Conservation (phyloP, 2,888 invertebrate species). For the Euzophera pinguis region DNA sequence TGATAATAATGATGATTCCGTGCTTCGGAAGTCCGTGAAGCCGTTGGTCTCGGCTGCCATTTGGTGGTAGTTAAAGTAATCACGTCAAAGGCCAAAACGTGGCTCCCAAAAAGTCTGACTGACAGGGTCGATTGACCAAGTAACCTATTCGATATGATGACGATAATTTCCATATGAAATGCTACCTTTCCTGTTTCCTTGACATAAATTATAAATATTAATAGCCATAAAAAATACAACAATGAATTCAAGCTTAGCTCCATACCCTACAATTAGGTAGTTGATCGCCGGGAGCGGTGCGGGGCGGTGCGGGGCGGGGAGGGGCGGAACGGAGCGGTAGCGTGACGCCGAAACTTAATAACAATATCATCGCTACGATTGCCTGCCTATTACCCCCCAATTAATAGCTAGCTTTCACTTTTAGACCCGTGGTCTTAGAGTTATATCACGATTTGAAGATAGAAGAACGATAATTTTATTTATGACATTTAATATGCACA, state of each 20-base stretch:
- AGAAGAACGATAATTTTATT: not conserved
- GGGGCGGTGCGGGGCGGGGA: conserved; percentile 20
- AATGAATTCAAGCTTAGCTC: conserved; percentile 1
- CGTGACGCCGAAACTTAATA: conserved; percentile 15
- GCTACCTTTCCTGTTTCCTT: too few species aligned
- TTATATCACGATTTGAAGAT: not conserved
- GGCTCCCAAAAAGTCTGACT: too few species aligned
- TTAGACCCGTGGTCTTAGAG: not conserved
- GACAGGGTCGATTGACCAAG: too few species aligned
- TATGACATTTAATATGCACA: not conserved
- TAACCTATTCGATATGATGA: too few species aligned
- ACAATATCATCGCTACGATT: conserved; percentile 5
- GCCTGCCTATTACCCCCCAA: conserved; percentile 1
- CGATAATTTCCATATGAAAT: too few species aligned
- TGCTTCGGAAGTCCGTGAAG: too few species aligned
- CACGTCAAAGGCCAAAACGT: too few species aligned
- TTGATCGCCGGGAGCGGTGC: conserved; percentile 38
- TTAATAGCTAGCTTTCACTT: conserved; percentile 6
- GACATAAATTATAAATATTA: not conserved
- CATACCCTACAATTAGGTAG: conserved; percentile 52
- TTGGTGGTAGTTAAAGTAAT: too few species aligned
- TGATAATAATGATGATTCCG: too few species aligned
- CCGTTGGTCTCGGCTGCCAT: too few species aligned
- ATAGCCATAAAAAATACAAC: not conserved
- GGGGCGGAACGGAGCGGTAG: conserved; percentile 20